phyloP scores from a whole-genome alignment of 2,797 vertebrate species.

The Sciurus carolinensis region DNA sequence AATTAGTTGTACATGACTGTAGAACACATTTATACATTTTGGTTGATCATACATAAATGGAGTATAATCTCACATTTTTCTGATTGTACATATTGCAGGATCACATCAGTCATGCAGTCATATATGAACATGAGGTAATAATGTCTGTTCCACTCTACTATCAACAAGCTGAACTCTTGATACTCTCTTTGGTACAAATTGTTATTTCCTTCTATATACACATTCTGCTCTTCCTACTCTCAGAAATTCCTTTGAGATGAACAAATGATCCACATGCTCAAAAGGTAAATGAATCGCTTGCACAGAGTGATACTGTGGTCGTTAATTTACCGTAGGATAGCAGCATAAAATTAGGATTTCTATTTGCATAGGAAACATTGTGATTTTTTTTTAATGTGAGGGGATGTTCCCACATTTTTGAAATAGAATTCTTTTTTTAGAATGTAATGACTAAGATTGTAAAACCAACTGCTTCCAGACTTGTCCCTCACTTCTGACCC shows the following conservation, averaged over 20 bases:
- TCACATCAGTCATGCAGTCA: too few species aligned
- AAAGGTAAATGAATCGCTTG: slow-evolving; percentile 61
- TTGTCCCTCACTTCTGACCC: neutral
- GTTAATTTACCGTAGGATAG: slow-evolving; percentile 42
- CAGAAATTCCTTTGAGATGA: slow-evolving; percentile 70
- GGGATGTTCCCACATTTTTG: neutral
- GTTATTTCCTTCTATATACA: slow-evolving; percentile 11
- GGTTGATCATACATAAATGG: too few species aligned
- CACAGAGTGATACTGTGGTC: neutral
- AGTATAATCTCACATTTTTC: too few species aligned
- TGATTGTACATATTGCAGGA: too few species aligned
- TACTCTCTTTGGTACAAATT: slow-evolving; percentile 61
- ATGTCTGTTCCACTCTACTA: too few species aligned
- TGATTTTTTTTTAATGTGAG: slow-evolving; percentile 24
- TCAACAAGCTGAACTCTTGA: slow-evolving; percentile 58
- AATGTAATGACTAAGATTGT: neutral
- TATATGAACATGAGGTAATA: too few species aligned
- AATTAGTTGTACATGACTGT: too few species aligned
- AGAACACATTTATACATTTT: too few species aligned
- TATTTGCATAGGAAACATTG: slow-evolving; percentile 54
- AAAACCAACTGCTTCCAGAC: neutral
- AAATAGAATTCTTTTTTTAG: slow-evolving; percentile 28
- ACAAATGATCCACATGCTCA: slow-evolving; percentile 45
- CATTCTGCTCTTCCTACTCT: slow-evolving; percentile 49
- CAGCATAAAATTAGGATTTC: slow-evolving; percentile 57